These are phyloP conservation scores for Drosophila albomicans DNA, from an alignment of 1,140 invertebrate species.

Conservation along the genomic window DNA sequence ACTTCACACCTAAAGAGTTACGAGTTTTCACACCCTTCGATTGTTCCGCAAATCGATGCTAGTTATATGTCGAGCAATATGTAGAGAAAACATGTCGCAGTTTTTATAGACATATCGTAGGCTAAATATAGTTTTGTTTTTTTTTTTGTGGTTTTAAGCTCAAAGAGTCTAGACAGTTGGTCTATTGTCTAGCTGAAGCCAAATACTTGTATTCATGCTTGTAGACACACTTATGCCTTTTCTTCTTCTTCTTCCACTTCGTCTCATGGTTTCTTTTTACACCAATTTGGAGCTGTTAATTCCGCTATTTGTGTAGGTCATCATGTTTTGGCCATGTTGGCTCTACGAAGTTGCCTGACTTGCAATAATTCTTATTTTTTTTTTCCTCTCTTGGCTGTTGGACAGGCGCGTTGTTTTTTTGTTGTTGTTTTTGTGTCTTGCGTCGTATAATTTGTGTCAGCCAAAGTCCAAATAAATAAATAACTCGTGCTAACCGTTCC, in stretches of 20 bases:
- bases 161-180: constrained; percentile 17
- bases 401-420: neutral
- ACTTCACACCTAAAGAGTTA: too few relatives aligned
- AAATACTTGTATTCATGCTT: neutral
- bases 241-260: neutral
- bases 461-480: constrained; percentile 36
- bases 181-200: constrained; percentile 1
- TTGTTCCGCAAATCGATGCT: too few relatives aligned
- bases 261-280: constrained; percentile 8
- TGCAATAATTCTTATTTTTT: neutral
- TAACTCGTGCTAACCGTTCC: constrained; percentile 32
- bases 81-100: neutral
- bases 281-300: constrained; percentile 43
- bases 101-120: constrained; percentile 5
- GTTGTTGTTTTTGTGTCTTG: neutral
- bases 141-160: constrained; percentile 15
- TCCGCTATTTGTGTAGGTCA: constrained; percentile 51
- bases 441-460: constrained; percentile 42
- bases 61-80: too few relatives aligned
- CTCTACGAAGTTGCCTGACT: constrained; percentile 27
- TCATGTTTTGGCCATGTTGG: constrained; percentile 40
- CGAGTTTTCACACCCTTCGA: too few relatives aligned
- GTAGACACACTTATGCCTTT: constrained; percentile 2
- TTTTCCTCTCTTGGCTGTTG: neutral
- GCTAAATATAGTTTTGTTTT: constrained; percentile 9